phyloP scores from a whole-genome alignment of 2,888 invertebrate genomes.

The Euproctis similis region DNA sequence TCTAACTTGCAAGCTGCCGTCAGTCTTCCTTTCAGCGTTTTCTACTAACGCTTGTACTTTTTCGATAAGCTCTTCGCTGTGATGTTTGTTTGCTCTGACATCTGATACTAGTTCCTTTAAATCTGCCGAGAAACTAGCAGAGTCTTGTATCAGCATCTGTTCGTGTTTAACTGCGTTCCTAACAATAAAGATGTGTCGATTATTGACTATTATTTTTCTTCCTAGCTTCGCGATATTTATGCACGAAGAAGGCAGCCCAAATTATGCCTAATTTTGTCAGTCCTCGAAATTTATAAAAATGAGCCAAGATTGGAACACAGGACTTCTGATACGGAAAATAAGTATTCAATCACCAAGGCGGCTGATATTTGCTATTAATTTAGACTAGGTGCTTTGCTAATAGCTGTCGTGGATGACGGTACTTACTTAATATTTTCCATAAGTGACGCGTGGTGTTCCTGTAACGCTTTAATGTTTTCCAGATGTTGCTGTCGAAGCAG shows the following conservation, averaged over 20 bases:
- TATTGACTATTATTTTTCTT: no score
- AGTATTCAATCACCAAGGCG: no score
- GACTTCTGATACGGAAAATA: no score
- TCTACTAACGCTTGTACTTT: constrained; percentile 62
- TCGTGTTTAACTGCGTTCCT: constrained; percentile 74
- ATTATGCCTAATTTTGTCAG: no score
- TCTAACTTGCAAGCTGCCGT: constrained; percentile 65
- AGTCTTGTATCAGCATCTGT: constrained; percentile 62
- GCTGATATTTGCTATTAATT: no score
- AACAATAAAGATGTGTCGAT: no score
- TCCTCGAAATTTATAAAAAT: no score
- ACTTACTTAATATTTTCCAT: constrained; percentile 75
- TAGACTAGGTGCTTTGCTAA: no score
- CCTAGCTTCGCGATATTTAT: no score
- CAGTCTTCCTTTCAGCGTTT: constrained; percentile 56
- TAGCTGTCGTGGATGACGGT: no score
- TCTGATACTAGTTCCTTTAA: constrained; percentile 62
- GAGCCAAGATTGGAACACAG: no score
- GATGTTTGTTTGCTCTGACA: constrained; percentile 61
- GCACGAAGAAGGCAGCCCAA: no score
- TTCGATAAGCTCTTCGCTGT: constrained; percentile 60
- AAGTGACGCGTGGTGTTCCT: constrained; percentile 68
- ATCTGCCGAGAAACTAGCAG: constrained; percentile 65
- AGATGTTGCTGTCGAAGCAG: constrained; percentile 63
- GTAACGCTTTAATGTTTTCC: constrained; percentile 55